A percentile compares a stretch with the other conserved stretches of the same genome.
Conservation (phyloP, 2,113 vertebrate genomes). For the Boulengeromyrus knoepffleri region DNA sequence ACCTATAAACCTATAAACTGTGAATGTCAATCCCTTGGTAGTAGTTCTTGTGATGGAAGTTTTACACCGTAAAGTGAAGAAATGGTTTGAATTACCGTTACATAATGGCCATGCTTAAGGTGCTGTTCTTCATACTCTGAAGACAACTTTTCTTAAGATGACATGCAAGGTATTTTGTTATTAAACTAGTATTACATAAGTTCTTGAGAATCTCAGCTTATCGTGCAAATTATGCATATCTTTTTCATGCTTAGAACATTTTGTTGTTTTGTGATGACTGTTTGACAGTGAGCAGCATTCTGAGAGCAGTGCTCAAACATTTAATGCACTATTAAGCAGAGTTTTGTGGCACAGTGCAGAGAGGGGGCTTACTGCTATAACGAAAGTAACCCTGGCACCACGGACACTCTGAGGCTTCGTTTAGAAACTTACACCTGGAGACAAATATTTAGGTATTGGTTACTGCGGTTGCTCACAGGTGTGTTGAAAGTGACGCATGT, state of each 20-base stretch:
- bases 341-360: neutral
- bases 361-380: neutral
- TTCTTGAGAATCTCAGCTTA: neutral
- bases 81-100: neutral
- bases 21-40: neutral
- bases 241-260: neutral
- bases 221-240: neutral
- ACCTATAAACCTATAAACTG: neutral
- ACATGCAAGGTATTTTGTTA: neutral
- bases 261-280: neutral
- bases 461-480: neutral
- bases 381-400: neutral
- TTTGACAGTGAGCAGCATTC: neutral
- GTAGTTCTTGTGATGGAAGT: neutral
- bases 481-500: neutral
- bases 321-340: neutral
- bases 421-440: neutral
- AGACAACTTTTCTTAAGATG: neutral
- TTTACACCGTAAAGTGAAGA: neutral
- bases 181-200: neutral
- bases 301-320: neutral
- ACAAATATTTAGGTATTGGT: constrained; percentile 9
- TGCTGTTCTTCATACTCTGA: neutral
- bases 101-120: neutral
- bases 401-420: neutral